These are phyloP conservation scores for Capitulum mitella DNA, from an alignment of 2,888 invertebrate genomes.

Conservation along the genomic window DNA sequence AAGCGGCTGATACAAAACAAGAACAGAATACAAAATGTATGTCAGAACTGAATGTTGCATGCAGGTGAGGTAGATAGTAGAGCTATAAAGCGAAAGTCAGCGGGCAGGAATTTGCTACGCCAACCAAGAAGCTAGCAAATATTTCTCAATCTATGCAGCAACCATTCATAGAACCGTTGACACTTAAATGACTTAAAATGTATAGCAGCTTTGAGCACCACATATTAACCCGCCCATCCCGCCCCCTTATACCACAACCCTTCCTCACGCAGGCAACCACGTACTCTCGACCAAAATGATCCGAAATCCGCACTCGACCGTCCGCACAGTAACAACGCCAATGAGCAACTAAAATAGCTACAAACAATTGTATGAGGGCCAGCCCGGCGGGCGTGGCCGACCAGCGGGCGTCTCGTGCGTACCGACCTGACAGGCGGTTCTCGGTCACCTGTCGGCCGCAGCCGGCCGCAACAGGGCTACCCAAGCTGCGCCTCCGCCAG, in stretches of 20 bases:
- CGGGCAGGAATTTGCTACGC: background rate
- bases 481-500: background rate
- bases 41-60: background rate
- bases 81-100: background rate
- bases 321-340: background rate
- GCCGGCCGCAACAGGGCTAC: background rate
- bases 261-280: background rate
- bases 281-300: background rate
- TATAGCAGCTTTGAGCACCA: constrained; percentile 20
- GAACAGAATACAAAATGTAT: background rate
- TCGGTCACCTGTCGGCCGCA: background rate
- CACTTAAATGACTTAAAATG: background rate
- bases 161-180: background rate
- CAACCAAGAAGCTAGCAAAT: background rate
- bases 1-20: background rate
- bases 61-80: constrained; percentile 12
- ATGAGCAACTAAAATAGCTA: constrained; percentile 21
- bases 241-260: background rate
- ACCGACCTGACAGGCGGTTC: background rate
- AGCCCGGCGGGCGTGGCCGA: background rate
- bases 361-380: constrained; percentile 13
- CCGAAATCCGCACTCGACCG: background rate
- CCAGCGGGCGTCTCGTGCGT: background rate
- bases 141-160: background rate
- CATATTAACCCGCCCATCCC: background rate